Conservation (phyloP, 2,113 vertebrate species). For the Melanerpes formicivorus region DNA sequence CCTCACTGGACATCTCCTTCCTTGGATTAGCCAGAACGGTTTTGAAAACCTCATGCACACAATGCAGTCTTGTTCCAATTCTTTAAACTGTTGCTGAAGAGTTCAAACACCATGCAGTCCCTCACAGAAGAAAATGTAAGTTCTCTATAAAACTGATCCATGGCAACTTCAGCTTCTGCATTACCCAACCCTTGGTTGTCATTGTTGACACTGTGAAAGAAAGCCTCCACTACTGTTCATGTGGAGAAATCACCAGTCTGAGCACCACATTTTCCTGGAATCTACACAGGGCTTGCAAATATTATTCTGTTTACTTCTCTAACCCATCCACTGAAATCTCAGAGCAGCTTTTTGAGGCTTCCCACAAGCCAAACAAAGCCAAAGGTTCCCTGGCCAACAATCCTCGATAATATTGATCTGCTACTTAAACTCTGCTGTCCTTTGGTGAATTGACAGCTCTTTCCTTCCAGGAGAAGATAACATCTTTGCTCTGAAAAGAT, state of each 20-base stretch:
- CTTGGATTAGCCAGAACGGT: background rate
- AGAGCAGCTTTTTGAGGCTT: background rate
- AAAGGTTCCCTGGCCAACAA: background rate
- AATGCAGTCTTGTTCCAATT: background rate
- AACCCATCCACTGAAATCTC: background rate
- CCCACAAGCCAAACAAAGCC: background rate
- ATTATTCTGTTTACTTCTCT: conserved; percentile 36
- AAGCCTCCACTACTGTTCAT: background rate
- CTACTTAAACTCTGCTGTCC: background rate
- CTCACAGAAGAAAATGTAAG: background rate
- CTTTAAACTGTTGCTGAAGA: background rate
- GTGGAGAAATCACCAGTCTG: background rate
- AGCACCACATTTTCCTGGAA: conserved; percentile 69
- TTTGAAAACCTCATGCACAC: background rate
- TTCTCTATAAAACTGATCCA: background rate
- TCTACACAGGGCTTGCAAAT: conserved; percentile 37
- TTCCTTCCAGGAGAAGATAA: background rate
- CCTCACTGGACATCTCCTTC: background rate
- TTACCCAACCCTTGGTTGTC: background rate
- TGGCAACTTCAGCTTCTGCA: background rate
- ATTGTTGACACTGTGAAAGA: background rate
- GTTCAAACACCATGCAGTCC: background rate
- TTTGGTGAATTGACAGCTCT: background rate
- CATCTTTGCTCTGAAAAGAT: background rate
- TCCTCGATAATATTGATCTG: background rate